Conservation (phyloP, 2,113 vertebrate species). For the Kryptolebias marmoratus region DNA sequence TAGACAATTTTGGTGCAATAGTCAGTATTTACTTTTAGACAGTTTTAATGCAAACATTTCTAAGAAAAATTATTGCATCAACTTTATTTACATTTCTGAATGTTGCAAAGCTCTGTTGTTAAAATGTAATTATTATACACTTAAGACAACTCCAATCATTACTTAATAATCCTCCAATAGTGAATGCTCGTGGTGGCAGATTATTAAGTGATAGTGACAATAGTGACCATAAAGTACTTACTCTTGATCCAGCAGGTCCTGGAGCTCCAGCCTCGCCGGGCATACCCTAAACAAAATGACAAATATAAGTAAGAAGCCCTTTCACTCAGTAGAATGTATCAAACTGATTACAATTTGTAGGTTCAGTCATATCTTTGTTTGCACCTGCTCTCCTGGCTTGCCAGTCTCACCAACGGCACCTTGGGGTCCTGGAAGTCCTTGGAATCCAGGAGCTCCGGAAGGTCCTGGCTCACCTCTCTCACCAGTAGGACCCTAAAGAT, state of each 20-base stretch:
- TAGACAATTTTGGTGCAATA: too few species aligned
- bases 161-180: background rate
- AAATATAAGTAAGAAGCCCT: background rate
- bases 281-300: constrained; percentile 76
- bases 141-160: background rate
- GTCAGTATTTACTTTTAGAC: too few species aligned
- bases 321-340: background rate
- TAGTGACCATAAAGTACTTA: constrained; percentile 75
- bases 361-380: constrained; percentile 51
- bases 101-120: too few species aligned
- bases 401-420: constrained; percentile 90
- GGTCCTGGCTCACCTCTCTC: constrained; percentile 96
- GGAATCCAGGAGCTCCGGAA: constrained; percentile 90
- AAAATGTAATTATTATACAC: too few species aligned
- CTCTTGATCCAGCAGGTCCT: constrained; percentile 89
- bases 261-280: constrained; percentile 89
- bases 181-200: background rate
- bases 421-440: constrained; percentile 95
- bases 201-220: background rate
- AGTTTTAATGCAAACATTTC: too few species aligned
- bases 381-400: constrained; percentile 93
- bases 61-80: too few species aligned
- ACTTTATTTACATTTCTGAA: too few species aligned
- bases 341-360: background rate
- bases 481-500: constrained; percentile 89